A percentile compares a stretch with the other conserved stretches of the same genome.
Evolutionary conservation across 2,113 vertebrate genomes (phyloP).

Genomic region (Eulemur macaco): DNA sequence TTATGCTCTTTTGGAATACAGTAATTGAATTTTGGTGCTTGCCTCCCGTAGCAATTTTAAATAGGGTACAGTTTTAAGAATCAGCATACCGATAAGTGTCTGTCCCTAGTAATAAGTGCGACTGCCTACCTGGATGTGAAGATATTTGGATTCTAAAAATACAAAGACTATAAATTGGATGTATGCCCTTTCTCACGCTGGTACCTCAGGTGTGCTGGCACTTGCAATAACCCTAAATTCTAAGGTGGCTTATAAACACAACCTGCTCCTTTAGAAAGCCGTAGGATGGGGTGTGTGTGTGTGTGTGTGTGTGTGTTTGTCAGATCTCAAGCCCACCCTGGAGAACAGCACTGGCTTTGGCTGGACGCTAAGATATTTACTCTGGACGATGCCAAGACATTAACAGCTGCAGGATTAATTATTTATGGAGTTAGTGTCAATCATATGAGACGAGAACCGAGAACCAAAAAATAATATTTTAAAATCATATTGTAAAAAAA

Average conservation of each 20-base stretch:
- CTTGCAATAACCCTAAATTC: slow-evolving; percentile 49
- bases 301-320: not conserved
- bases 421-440: slow-evolving; percentile 69
- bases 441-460: slow-evolving; percentile 61
- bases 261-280: not conserved
- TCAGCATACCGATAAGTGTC: not conserved
- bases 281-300: not conserved
- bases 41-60: slow-evolving; percentile 27
- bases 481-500: slow-evolving; percentile 38
- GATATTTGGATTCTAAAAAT: slow-evolving; percentile 59
- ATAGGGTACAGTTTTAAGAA: slow-evolving; percentile 3
- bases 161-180: slow-evolving; percentile 25
- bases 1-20: slow-evolving; percentile 5
- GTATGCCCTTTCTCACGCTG: not conserved
- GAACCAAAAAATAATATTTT: slow-evolving; percentile 64
- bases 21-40: slow-evolving; percentile 36
- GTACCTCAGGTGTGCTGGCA: slow-evolving; percentile 32
- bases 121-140: not conserved
- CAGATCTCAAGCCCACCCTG: slow-evolving; percentile 3
- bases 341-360: slow-evolving; percentile 20
- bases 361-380: slow-evolving; percentile 64
- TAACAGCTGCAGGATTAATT: slow-evolving; percentile 74
- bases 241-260: not conserved
- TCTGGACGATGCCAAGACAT: slow-evolving; percentile 62
- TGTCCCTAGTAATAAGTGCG: not conserved